Percentiles rank a stretch among this genome's conserved stretches.
These are phyloP conservation scores for Rousettus madagascariensis DNA, from an alignment of 2,797 vertebrate species.

Conservation along the genomic window DNA sequence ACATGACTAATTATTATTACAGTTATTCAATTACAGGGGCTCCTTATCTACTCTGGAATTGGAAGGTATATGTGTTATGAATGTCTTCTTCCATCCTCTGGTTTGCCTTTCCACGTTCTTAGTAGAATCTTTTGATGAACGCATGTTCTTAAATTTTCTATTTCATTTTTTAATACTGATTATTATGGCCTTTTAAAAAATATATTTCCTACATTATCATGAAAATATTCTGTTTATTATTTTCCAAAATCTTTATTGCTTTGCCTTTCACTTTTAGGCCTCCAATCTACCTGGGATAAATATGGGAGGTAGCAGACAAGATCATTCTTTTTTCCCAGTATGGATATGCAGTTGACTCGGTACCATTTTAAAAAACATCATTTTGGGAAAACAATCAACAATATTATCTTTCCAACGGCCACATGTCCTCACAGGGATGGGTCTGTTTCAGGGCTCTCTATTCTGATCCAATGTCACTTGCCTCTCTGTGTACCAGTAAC, in stretches of 20 bases:
- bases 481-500: not conserved
- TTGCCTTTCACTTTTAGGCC: not conserved
- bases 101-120: not conserved
- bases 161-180: not conserved
- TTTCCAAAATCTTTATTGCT: not conserved
- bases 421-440: not conserved
- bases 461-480: not conserved
- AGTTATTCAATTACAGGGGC: not conserved
- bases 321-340: not conserved
- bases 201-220: not conserved
- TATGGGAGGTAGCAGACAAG: not conserved
- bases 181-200: not conserved
- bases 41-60: not conserved
- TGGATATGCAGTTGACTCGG: not conserved
- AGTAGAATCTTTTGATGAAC: not conserved
- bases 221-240: not conserved
- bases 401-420: not conserved
- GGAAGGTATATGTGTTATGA: not conserved
- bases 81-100: not conserved
- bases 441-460: not conserved
- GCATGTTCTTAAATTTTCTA: not conserved
- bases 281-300: not conserved
- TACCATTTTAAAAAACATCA: not conserved
- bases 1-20: not conserved
- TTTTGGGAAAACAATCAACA: not conserved